Base-by-base conservation (phyloP, 1,140 invertebrate species). In the Scaptomyza montana region DNA sequence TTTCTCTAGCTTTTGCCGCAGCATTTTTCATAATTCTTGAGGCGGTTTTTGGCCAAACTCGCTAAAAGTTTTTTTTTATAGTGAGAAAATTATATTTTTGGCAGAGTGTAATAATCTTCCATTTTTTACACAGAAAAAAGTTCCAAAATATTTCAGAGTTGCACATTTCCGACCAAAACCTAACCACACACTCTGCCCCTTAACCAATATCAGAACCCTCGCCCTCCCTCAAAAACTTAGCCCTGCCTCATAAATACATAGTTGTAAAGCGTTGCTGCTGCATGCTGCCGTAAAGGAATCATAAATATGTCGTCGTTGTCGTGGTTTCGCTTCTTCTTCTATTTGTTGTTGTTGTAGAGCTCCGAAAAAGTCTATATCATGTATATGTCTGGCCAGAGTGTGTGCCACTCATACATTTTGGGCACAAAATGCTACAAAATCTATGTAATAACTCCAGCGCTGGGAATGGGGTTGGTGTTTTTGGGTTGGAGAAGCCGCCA, bases 1-100 rank as follows among this genome's bases (percentile, higher is more conserved):
- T 67, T 70, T 76, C 50, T 68, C 62, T 69, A 33, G 63, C 63
- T 77, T 36, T 65, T 71, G 68, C 81, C 73, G 80, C 82, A 79
- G 56, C 84, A 89, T 82, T 87, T 87, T 87, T 87, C 82, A 87
- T 89, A 87, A 87, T 87, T 87, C 85, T 87, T 89, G 69, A 87
- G 84, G 84, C 84, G 73, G 59, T 78, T 82, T 82, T 70, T 63
- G 60, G 49, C 51, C 28, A 78, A 25, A 51, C 55, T 78, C 73
- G 68, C 73, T 0, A 33, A 80, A 82, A 87, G 68, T 89, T 82
- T 78, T 86, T 75, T 33, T 36, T 36, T 36, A 76, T 62, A 78
- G 65, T 70, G 79, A 66, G 72, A 64, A 86, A 86, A 87, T 87
- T 87, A 89, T 87, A 78, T 89, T 87, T 36, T 79, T 79, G 65